A percentile compares a stretch with the other conserved stretches of the same genome.
phyloP scores from a whole-genome alignment of 2,113 vertebrate genomes.

The Elgaria multicarinata region DNA sequence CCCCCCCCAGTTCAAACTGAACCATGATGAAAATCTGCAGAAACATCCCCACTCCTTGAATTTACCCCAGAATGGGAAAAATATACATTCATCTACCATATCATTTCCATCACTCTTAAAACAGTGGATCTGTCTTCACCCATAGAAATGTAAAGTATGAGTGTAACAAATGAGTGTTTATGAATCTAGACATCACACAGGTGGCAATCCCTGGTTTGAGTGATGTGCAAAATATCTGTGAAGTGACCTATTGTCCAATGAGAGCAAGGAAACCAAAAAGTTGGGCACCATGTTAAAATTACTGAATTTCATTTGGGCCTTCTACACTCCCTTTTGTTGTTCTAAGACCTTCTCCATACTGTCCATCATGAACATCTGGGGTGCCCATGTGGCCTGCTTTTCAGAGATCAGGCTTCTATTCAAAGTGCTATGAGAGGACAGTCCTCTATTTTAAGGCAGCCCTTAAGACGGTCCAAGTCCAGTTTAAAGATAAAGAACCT shows the following conservation, averaged over 20 bases:
- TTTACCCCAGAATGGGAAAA: background rate
- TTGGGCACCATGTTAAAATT: background rate
- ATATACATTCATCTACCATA: background rate
- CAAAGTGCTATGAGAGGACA: too few relatives aligned
- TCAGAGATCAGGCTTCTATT: too few relatives aligned
- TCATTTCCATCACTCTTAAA: background rate
- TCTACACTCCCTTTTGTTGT: background rate
- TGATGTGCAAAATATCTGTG: background rate
- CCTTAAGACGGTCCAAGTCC: background rate
- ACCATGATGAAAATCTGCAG: background rate
- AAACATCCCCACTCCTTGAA: background rate
- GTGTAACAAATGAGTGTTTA: background rate
- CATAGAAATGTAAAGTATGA: background rate
- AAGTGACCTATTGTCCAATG: background rate
- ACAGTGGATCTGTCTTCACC: background rate
- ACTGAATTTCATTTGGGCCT: background rate
- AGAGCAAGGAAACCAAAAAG: background rate
- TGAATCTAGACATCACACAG: background rate
- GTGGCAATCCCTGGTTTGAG: background rate
- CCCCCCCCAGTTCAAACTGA: background rate
- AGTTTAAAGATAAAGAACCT: background rate
- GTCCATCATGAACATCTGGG: background rate
- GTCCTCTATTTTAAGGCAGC: too few relatives aligned
- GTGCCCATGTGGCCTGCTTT: too few relatives aligned
- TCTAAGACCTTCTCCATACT: constrained; percentile 1